phyloP scores from a whole-genome alignment of 1,140 invertebrate genomes.

The Batillaria attramentaria region DNA sequence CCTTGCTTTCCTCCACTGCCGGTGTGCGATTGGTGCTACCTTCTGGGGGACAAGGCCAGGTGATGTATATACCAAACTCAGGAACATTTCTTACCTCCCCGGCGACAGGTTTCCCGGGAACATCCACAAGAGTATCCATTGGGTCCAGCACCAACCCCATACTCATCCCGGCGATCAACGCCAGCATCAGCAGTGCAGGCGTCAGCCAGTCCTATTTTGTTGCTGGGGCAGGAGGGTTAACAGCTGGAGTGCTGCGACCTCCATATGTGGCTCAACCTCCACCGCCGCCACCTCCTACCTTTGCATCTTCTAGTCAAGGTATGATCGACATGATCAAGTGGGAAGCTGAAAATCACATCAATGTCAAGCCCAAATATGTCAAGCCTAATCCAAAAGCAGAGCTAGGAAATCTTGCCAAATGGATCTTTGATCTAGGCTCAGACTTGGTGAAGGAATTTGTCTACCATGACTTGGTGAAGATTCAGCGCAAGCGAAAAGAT shows the following conservation, averaged over 20 bases:
- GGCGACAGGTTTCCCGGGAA: too few relatives aligned
- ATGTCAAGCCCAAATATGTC: conserved; percentile 57
- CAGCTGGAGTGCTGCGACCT: neutral
- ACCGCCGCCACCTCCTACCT: conserved; percentile 79
- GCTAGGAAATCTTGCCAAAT: conserved; percentile 85
- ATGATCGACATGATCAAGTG: conserved; percentile 57
- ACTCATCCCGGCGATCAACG: neutral
- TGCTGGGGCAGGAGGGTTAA: neutral
- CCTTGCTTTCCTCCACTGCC: neutral
- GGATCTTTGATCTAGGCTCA: conserved; percentile 92
- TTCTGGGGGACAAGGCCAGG: neutral
- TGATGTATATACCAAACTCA: conserved; percentile 29
- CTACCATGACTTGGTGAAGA: conserved; percentile 89
- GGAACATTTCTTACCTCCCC: conserved; percentile 36
- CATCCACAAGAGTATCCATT: too few relatives aligned
- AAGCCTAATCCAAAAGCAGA: conserved; percentile 57
- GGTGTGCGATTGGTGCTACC: conserved; percentile 23
- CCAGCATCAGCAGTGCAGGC: neutral
- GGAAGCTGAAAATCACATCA: conserved; percentile 55
- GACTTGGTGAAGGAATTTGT: conserved; percentile 94
- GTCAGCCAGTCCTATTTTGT: neutral
- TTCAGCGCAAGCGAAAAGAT: conserved; percentile 84
- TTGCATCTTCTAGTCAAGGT: conserved; percentile 65
- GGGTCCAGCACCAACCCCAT: neutral
- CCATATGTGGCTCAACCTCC: neutral